These are phyloP conservation scores for Branchellion lobata DNA, from an alignment of 2,888 invertebrate species.

Conservation along the genomic window DNA sequence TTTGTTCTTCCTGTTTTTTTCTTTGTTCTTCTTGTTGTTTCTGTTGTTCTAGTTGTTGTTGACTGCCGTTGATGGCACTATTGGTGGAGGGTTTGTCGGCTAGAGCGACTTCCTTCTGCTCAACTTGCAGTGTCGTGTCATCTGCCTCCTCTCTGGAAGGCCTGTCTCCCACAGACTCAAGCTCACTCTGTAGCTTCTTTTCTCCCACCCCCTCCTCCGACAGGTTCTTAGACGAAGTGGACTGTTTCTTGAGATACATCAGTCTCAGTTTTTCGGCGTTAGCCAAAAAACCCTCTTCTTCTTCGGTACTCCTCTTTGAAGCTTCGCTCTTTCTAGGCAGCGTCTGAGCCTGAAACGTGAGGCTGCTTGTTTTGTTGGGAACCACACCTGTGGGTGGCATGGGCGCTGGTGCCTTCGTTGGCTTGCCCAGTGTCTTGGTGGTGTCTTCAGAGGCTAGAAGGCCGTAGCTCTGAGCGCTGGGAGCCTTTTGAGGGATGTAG, in stretches of 20 bases:
- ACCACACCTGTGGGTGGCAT: neutral
- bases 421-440: conserved; percentile 11
- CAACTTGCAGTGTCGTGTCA: neutral
- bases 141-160: neutral
- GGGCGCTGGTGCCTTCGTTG: neutral
- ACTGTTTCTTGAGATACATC: conserved; percentile 27
- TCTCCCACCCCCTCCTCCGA: neutral
- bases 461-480: neutral
- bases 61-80: no score
- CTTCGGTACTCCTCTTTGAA: no score
- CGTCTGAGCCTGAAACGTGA: conserved; percentile 1
- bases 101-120: neutral
- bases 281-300: conserved; percentile 20
- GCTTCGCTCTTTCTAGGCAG: conserved; percentile 12
- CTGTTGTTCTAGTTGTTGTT: neutral
- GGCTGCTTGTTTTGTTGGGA: neutral
- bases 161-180: neutral
- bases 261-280: conserved; percentile 35
- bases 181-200: neutral
- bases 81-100: neutral
- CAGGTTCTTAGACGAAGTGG: neutral
- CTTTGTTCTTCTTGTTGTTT: neutral
- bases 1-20: no score
- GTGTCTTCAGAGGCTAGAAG: conserved; percentile 3
- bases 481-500: neutral